Conservation (phyloP, 2,888 invertebrate species). For the Hipparchia sbordonii region DNA sequence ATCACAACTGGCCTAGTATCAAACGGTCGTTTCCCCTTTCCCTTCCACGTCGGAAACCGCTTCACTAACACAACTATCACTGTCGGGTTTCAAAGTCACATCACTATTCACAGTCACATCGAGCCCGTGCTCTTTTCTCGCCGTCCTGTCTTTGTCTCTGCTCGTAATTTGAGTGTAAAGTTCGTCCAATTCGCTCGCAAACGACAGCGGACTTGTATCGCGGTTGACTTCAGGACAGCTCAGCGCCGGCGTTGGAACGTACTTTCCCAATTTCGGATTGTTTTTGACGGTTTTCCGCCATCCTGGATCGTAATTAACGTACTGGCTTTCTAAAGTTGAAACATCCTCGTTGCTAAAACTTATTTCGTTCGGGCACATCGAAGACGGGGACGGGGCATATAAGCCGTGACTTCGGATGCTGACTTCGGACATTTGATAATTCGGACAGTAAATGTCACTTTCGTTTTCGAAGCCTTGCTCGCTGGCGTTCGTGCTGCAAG, state of each 20-base stretch:
- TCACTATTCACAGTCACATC: conserved; percentile 75
- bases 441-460: conserved; percentile 84
- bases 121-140: conserved; percentile 58
- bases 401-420: conserved; percentile 85
- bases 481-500: conserved; percentile 74
- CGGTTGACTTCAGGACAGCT: conserved; percentile 77
- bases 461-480: conserved; percentile 81
- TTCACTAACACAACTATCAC: conserved; percentile 79
- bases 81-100: conserved; percentile 73
- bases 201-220: conserved; percentile 71
- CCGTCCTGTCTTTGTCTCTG: conserved; percentile 62
- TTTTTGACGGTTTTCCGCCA: conserved; percentile 75
- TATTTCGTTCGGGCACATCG: conserved; percentile 78
- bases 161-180: conserved; percentile 87
- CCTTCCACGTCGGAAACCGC: conserved; percentile 68
- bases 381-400: conserved; percentile 84
- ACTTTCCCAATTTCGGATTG: conserved; percentile 70
- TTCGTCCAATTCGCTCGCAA: conserved; percentile 85
- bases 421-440: conserved; percentile 85
- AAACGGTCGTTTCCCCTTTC: conserved; percentile 73
- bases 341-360: conserved; percentile 79
- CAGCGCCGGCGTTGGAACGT: conserved; percentile 67
- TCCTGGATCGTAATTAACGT: conserved; percentile 82
- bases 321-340: conserved; percentile 77
- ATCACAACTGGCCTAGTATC: conserved; percentile 15